A percentile compares a stretch with the other conserved stretches of the same genome.
These are phyloP conservation scores for Neuroterus valhalla DNA, from an alignment of 1,140 invertebrate genomes.

Conservation along the genomic window DNA sequence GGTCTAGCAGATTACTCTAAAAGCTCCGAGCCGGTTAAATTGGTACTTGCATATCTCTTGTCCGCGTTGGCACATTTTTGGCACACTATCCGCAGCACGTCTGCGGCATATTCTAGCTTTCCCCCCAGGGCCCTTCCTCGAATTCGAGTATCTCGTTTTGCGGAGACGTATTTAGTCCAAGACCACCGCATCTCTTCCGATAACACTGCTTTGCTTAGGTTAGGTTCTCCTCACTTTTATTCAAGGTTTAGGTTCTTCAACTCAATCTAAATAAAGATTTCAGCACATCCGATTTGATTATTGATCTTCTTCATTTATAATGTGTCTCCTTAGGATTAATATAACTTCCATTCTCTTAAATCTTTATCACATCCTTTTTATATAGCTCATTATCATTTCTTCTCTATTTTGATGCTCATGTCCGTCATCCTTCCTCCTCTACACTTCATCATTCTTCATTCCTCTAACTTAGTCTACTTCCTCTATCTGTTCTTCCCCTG, in stretches of 20 bases:
- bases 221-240: slow-evolving; percentile 9
- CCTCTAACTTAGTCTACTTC: too few species aligned
- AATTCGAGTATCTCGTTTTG: slow-evolving; percentile 51
- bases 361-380: too few species aligned
- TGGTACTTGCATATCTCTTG: slow-evolving; percentile 72
- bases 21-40: slow-evolving; percentile 67
- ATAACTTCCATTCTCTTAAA: too few species aligned
- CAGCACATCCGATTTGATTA: too few species aligned
- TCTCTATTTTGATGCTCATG: too few species aligned
- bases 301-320: too few species aligned
- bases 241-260: not conserved
- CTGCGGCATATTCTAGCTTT: slow-evolving; percentile 60
- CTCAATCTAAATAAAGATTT: too few species aligned
- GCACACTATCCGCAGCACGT: slow-evolving; percentile 65
- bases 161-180: slow-evolving; percentile 66
- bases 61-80: slow-evolving; percentile 72
- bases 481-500: too few species aligned
- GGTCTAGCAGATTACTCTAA: slow-evolving; percentile 62
- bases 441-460: too few species aligned
- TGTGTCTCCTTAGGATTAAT: too few species aligned
- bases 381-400: too few species aligned
- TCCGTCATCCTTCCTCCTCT: too few species aligned
- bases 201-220: slow-evolving; percentile 39
- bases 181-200: slow-evolving; percentile 54
- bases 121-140: slow-evolving; percentile 35